Base-by-base conservation (phyloP, 2,888 invertebrate species). In the Gryllus longicercus region DNA sequence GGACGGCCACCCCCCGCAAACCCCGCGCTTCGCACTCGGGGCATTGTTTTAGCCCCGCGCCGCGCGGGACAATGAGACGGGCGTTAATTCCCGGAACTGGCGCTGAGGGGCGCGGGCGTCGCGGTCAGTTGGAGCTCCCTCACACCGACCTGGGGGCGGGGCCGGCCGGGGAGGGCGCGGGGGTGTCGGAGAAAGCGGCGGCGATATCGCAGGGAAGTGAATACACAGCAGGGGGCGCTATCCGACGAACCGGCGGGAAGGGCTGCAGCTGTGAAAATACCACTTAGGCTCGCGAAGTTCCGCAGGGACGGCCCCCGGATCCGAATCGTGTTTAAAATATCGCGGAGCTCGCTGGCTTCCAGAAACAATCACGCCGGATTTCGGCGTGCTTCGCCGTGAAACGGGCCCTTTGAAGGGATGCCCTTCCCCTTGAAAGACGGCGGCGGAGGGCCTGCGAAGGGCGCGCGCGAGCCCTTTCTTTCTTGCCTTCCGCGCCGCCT, bases 311-410 rank as follows among this genome's bases (percentile, higher is more conserved):
- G 38, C 8, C 38, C 38, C 10, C 5, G 63, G n/a, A 63, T 63
- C 63, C n/a, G 63, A 63, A 63, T 18, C 63, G 63, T 63, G 16
- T 63, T 63, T 63, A 14, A 63, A 63, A 63, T 63, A 63, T n/a
- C 14, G 14, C 63, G 38, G 8, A 38, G 16, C n/a, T n/a, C 63
- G 63, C 63, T n/a, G 63, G 63, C 63, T 63, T 63, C n/a, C 63
- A 63, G 63, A 63, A 63, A 63, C 63, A 63, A 63, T 63, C 63
- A 63, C 63, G 63, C 63, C 63, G 63, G 63, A 63, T 63, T 63
- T 63, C 63, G n/a, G 63, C 63, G 63, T 11, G 63, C n/a, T n/a
- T 63, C 16, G 14, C 63, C n/a, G 63, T 63, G 16, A 3, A n/a
- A 63, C 63, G 63, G 0, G 38, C n/a, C n/a, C 63, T 63, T 63